Conservation (phyloP, 1,140 invertebrate species). For the Drosophila lini region DNA sequence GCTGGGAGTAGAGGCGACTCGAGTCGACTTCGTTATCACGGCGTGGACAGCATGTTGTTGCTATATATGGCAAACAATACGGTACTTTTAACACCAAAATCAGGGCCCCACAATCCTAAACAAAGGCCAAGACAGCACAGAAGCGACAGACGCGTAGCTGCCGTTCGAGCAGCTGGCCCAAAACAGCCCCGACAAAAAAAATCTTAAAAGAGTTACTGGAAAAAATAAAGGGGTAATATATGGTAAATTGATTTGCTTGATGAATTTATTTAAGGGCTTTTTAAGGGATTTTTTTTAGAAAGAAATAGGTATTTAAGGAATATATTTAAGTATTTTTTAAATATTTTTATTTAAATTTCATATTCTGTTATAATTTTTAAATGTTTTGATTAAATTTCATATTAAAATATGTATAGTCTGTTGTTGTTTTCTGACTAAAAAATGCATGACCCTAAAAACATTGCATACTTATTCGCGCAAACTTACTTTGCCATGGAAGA, state of each 20-base stretch:
- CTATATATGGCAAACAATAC: constrained; percentile 79
- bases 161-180: constrained; percentile 76
- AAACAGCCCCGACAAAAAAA: constrained; percentile 25
- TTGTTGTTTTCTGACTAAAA: background rate
- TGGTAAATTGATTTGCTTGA: background rate
- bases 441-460: background rate
- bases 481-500: rapidly evolving
- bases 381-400: background rate
- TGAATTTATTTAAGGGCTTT: rapidly evolving
- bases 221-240: background rate
- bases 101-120: constrained; percentile 57
- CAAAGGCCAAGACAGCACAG: constrained; percentile 78
- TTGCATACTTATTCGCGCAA: background rate
- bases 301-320: background rate
- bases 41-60: constrained; percentile 55
- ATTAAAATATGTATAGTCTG: too few relatives aligned
- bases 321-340: background rate
- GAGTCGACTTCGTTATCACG: constrained; percentile 51
- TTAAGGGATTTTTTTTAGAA: background rate
- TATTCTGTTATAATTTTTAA: background rate
- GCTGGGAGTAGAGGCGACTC: constrained; percentile 24
- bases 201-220: constrained; percentile 5
- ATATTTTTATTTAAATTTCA: background rate
- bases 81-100: constrained; percentile 82
- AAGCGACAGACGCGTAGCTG: constrained; percentile 78